These are phyloP conservation scores for Dicaeum eximium DNA, from an alignment of 2,113 vertebrate genomes.

Conservation along the genomic window DNA sequence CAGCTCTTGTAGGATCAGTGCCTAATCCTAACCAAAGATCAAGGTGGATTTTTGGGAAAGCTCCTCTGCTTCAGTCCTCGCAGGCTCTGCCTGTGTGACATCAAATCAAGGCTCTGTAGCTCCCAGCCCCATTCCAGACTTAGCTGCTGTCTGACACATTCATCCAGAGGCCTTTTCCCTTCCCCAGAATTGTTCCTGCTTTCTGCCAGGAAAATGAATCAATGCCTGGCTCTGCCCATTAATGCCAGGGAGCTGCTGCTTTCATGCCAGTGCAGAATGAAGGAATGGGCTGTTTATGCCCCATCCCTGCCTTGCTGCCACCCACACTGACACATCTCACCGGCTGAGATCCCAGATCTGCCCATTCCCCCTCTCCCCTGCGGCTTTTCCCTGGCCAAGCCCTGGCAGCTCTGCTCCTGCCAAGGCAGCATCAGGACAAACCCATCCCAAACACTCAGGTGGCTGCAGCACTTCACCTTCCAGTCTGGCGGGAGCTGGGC, in stretches of 20 bases:
- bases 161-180: neutral
- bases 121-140: neutral
- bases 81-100: neutral
- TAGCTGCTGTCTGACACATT: neutral
- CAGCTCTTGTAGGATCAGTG: neutral
- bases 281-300: neutral
- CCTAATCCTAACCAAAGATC: neutral
- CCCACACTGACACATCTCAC: neutral
- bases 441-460: neutral
- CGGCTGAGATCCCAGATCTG: neutral
- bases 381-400: neutral
- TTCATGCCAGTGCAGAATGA: neutral
- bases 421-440: neutral
- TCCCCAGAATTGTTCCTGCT: neutral
- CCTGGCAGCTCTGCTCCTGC: neutral
- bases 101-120: neutral
- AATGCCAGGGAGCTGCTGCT: neutral
- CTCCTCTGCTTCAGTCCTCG: neutral
- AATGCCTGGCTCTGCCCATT: neutral
- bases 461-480: slow-evolving; percentile 80
- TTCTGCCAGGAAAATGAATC: slow-evolving; percentile 15
- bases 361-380: neutral
- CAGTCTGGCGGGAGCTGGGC: slow-evolving; percentile 97
- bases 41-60: neutral
- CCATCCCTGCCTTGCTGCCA: neutral